Conservation (phyloP, 2,113 vertebrate species). For the Xiphophorus maculatus region DNA sequence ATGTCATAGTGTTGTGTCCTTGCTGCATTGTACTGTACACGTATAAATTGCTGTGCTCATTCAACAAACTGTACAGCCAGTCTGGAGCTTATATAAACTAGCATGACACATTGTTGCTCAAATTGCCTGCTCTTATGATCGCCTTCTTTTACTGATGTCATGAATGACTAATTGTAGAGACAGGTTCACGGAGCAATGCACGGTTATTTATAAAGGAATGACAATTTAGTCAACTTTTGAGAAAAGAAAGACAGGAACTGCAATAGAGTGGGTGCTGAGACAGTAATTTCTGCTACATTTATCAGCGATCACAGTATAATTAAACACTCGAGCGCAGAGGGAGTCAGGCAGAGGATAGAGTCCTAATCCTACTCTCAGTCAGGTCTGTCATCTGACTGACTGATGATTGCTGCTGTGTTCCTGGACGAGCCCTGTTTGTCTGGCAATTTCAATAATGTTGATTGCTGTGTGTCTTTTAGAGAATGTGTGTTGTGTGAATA, state of each 20-base stretch:
- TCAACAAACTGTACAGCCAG: constrained; percentile 26
- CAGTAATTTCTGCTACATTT: constrained; percentile 23
- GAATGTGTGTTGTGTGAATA: constrained; percentile 3
- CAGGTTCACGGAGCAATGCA: not conserved
- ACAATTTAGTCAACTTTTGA: not conserved
- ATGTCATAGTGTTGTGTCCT: not conserved
- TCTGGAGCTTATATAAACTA: constrained; percentile 32
- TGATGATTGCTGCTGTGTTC: constrained; percentile 41
- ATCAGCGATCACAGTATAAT: constrained; percentile 47
- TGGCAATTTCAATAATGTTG: constrained; percentile 67
- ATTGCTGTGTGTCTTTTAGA: constrained; percentile 47
- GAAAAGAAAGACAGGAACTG: not conserved
- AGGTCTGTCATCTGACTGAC: constrained; percentile 54
- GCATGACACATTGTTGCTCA: constrained; percentile 33
- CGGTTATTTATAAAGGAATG: constrained; percentile 9
- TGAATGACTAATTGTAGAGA: constrained; percentile 18
- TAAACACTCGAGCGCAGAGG: constrained; percentile 41
- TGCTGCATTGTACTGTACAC: not conserved
- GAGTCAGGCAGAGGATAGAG: constrained; percentile 49
- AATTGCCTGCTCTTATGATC: constrained; percentile 22
- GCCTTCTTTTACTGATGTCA: constrained; percentile 19
- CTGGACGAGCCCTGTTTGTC: constrained; percentile 47
- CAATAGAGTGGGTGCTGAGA: not conserved
- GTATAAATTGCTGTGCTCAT: constrained; percentile 32
- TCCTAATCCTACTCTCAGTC: constrained; percentile 68